Evolutionary conservation across 2,797 vertebrate species (phyloP).

Genomic region (Choloepus didactylus): DNA sequence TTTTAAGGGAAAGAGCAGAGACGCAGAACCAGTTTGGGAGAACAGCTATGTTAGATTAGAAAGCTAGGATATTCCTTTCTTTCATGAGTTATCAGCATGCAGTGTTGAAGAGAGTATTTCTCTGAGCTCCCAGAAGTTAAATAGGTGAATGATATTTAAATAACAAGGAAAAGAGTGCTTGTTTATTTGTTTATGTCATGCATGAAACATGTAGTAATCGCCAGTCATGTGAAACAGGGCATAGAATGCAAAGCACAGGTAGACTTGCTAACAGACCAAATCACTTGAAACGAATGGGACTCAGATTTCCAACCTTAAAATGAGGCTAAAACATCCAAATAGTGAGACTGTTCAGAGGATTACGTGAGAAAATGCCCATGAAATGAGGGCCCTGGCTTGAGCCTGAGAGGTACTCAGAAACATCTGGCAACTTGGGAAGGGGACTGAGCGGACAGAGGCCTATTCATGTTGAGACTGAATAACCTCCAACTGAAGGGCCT

Average conservation of each 20-base stretch:
- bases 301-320: not conserved
- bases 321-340: conserved; percentile 5
- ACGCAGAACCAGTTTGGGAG: not conserved
- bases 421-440: not conserved
- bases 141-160: not conserved
- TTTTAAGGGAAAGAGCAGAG: not conserved
- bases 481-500: not conserved
- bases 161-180: not conserved
- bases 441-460: too few relatives aligned
- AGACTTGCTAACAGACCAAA: not conserved
- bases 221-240: not conserved
- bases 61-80: not conserved
- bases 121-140: not conserved
- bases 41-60: not conserved
- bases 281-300: not conserved
- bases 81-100: not conserved
- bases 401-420: not conserved
- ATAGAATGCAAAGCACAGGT: not conserved
- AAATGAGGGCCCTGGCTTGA: not conserved
- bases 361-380: not conserved
- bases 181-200: not conserved
- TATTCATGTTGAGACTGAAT: not conserved
- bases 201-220: not conserved
- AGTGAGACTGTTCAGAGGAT: not conserved
- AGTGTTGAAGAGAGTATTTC: not conserved